These are phyloP conservation scores for Noctuana brunneofusca DNA, from an alignment of 2,888 invertebrate species.

Conservation along the genomic window DNA sequence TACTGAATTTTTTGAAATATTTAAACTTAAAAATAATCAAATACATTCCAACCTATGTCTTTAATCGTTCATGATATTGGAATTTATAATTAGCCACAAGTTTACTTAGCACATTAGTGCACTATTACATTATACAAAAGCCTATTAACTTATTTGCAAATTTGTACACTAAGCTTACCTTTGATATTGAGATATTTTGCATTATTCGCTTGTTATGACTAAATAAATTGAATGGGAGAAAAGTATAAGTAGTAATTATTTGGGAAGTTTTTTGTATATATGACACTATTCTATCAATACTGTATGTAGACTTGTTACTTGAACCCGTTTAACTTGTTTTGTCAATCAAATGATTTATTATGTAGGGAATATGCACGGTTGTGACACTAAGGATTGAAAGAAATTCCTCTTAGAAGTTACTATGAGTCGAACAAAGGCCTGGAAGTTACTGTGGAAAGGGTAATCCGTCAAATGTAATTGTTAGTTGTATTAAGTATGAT, in stretches of 20 bases:
- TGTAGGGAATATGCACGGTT: slow-evolving; percentile 48
- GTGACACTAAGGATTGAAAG: slow-evolving; percentile 41
- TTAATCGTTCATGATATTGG: not conserved
- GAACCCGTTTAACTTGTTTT: slow-evolving; percentile 41
- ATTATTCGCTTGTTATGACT: not conserved
- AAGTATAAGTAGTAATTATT: too few relatives aligned
- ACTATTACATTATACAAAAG: not conserved
- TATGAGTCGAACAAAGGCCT: slow-evolving; percentile 5
- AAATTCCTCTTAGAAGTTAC: not conserved
- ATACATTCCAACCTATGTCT: too few relatives aligned
- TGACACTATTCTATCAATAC: not conserved
- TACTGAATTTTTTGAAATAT: too few relatives aligned
- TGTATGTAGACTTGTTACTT: slow-evolving; percentile 13
- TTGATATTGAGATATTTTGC: slow-evolving; percentile 5
- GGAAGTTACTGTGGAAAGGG: slow-evolving; percentile 12
- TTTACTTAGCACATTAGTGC: slow-evolving; percentile 21
- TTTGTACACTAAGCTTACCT: slow-evolving; percentile 10
- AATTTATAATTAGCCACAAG: not conserved
- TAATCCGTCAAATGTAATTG: slow-evolving; percentile 9
- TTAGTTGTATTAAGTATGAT: not conserved
- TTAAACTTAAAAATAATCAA: too few relatives aligned
- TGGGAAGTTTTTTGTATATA: too few relatives aligned
- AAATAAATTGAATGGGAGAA: slow-evolving; percentile 9
- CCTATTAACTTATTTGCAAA: slow-evolving; percentile 12
- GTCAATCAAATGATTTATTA: slow-evolving; percentile 39